phyloP scores from a whole-genome alignment of 1,140 invertebrate species.

The Trichogramma pretiosum region DNA sequence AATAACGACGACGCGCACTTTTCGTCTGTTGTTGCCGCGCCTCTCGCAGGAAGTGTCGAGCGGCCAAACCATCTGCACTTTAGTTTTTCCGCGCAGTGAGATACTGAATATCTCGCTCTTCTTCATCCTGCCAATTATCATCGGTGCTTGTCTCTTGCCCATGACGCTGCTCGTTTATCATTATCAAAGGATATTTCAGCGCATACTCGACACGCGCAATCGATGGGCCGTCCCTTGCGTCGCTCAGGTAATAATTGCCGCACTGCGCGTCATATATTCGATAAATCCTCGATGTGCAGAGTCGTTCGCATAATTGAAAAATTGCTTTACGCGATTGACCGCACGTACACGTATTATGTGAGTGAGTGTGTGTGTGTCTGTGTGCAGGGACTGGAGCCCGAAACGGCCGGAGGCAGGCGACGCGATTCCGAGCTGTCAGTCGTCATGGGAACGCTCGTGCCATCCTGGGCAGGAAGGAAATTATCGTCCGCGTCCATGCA shows the following conservation, averaged over 20 bases:
- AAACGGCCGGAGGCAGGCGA: conserved; percentile 24
- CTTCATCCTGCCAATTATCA: conserved; percentile 48
- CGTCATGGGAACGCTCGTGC: conserved; percentile 40
- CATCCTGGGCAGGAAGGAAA: conserved; percentile 43
- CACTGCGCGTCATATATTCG: background rate
- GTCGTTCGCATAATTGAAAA: background rate
- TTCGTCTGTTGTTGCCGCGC: background rate
- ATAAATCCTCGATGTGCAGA: background rate
- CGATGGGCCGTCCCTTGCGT: conserved; percentile 46
- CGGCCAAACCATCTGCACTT: conserved; percentile 44
- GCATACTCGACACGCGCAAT: conserved; percentile 46
- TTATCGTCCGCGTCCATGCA: conserved; percentile 34
- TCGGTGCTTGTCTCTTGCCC: conserved; percentile 48
- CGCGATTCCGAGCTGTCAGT: conserved; percentile 46
- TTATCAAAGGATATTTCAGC: conserved; percentile 51
- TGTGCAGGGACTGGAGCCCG: conserved; percentile 18
- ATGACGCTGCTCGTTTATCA: conserved; percentile 50
- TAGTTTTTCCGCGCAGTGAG: conserved; percentile 48
- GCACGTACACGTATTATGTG: background rate
- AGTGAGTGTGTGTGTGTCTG: background rate
- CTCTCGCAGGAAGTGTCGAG: conserved; percentile 19
- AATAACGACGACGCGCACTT: too few species aligned
- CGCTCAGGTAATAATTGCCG: conserved; percentile 26
- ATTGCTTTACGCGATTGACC: background rate
- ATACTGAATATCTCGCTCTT: conserved; percentile 44